Base-by-base conservation (phyloP, 2,888 invertebrate species). In the Cephus pygmeus region DNA sequence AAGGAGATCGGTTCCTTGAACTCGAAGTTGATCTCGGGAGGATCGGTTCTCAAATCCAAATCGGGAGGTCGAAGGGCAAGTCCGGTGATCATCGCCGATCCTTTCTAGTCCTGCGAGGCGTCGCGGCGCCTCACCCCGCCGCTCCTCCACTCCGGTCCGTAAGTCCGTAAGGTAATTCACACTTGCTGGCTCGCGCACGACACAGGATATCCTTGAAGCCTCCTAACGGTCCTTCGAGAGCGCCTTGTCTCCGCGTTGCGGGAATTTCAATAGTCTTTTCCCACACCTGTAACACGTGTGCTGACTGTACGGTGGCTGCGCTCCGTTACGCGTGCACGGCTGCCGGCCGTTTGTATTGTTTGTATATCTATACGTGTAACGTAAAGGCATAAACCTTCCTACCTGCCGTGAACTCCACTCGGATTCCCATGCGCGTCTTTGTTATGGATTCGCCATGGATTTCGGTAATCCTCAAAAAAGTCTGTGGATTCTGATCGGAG, bases 161-260 rank as follows among this genome's bases (percentile, higher is more conserved):
- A 86, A 87, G 23, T 73, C 77, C 79, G 81, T 82, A 86, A 87
- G 86, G 87, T 87, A 88, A 89, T 87, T 89, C 86, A 86, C 87
- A 86, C 87, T 85, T 87, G 31, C 23, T 23, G 71, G 84, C 84
- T 88, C 87, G 85, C 87, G 88, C 85, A 85, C 86, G 89, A 89
- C 90, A 88, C 90, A 88, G 88, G 91, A 90, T 90, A 90, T 90
- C 90, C 90, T 89, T 88, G 88, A 90, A 89, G 87, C 88, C 88
- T 85, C 83, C 85, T 90, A 90, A 90, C 89, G 89, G 89, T 88
- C 85, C 84, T 84, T 35, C 79, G 82, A 68, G 75, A 77, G 77
- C 81, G 77, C 76, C 77, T 75, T 71, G 77, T 77, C 81, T 83
- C 76, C 81, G 81, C 75, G 82, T 34, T 76, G 78, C 82, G 85